These are phyloP conservation scores for Tetrax tetrax DNA, from an alignment of 2,113 vertebrate species.

Conservation along the genomic window DNA sequence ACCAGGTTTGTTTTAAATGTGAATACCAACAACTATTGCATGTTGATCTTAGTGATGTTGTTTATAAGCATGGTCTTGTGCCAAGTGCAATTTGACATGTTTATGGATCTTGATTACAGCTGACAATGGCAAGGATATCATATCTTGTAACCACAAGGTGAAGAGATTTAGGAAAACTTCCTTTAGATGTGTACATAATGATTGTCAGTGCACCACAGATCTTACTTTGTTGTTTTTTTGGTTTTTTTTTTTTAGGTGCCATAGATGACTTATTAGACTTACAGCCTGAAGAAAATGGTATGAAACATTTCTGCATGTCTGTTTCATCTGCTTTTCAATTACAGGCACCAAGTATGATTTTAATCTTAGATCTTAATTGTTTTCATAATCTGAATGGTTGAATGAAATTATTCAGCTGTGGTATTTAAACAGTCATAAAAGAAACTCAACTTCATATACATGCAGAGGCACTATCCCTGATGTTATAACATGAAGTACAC, in stretches of 20 bases:
- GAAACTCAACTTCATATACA: background rate
- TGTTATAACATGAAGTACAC: background rate
- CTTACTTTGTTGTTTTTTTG: conserved; percentile 12
- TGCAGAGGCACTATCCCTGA: background rate
- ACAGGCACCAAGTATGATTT: background rate
- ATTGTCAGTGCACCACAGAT: background rate
- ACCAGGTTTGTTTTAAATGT: background rate
- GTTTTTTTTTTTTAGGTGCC: conserved; percentile 28
- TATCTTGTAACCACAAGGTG: conserved; percentile 60
- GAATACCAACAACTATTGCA: background rate
- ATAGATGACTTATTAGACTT: conserved; percentile 76
- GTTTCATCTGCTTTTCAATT: background rate
- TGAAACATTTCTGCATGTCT: background rate
- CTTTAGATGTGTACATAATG: background rate
- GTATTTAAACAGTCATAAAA: background rate
- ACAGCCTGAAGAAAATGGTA: conserved; percentile 77
- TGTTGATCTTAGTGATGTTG: background rate
- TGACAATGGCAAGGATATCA: conserved; percentile 47
- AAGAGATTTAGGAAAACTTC: conserved; percentile 11
- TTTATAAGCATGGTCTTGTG: background rate
- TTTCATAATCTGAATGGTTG: background rate
- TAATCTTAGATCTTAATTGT: background rate
- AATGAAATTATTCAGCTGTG: background rate
- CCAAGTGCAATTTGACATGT: conserved; percentile 6
- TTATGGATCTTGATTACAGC: conserved; percentile 56